Evolutionary conservation across 1,140 invertebrate species (phyloP), one percentile per base, ranked within the genome.

Genomic region (Drepana arcuata): DNA sequence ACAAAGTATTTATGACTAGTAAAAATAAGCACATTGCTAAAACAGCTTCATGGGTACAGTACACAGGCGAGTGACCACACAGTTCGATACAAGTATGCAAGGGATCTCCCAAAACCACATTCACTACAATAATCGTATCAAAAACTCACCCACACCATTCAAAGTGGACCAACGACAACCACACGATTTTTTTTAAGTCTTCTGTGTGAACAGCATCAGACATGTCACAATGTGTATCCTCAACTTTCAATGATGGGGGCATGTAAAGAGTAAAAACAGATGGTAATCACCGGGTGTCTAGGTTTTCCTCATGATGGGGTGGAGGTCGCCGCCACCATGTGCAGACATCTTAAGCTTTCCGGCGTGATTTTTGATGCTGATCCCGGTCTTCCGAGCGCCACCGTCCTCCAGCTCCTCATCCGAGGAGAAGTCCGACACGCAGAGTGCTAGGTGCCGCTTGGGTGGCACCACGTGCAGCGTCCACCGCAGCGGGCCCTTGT

Each of bases 1-100:
- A 81, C 66, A 75, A 78, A 75, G 40, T 42, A 62, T 78, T 73
- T 69, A 78, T 78, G 70, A 81, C 70, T 78, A 78, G 69, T 70
- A 81, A 69, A 50, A 71, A 62, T 60, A 59, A 62, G 52, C 56
- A 66, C 58, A 62, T 59, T 57, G 54, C 43, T 67, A 57, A 61
- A 63, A 56, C 49, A 63, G 43, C 49, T 58, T 43, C 43, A 45
- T 49, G 31, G 28, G 41, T 16, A 37, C 41, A 42, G 40, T 35
- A 30, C 41, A 16, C 43, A 49, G 18, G 16, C 35, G 37, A n/a
- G 40, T 33, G 39, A 47, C 44, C 33, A 26, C 45, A 61, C 39
- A 57, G 58, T 65, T 68, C 63, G 48, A 40, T 55, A 70, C 59
- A 61, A 44, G 51, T 63, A 50, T 52, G 51, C 45, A 40, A 41